Evolutionary conservation across 2,888 invertebrate genomes (phyloP).

Genomic region (Epinotia bilunana): DNA sequence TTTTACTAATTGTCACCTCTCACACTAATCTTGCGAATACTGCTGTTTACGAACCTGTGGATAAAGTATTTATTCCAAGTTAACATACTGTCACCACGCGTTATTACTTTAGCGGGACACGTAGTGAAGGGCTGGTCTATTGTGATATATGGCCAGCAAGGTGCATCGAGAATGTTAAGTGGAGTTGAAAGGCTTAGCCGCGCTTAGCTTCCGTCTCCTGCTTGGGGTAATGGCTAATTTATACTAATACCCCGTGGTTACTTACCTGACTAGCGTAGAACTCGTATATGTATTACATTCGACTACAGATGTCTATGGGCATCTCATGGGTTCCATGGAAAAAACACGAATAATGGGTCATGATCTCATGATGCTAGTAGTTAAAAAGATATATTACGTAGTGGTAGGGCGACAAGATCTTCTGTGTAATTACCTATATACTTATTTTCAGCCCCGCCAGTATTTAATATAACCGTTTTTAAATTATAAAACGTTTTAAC

Average conservation of each 20-base stretch:
- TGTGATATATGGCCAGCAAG: slow-evolving; percentile 76
- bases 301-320: background rate
- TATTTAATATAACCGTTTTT: background rate
- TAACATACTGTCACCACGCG: slow-evolving; percentile 23
- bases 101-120: slow-evolving; percentile 42
- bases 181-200: slow-evolving; percentile 73
- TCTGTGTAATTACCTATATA: background rate
- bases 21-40: too few species aligned
- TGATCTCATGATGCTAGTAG: background rate
- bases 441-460: background rate
- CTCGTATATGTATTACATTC: background rate
- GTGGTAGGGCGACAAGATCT: too few species aligned
- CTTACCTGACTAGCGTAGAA: slow-evolving; percentile 8
- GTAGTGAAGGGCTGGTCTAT: slow-evolving; percentile 60
- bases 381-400: too few species aligned
- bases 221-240: slow-evolving; percentile 24
- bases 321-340: background rate
- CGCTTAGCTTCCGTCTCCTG: slow-evolving; percentile 28
- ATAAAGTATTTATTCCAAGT: background rate
- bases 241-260: slow-evolving; percentile 14
- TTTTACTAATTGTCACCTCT: too few species aligned
- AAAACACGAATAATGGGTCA: background rate
- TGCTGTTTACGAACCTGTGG: background rate
- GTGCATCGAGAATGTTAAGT: slow-evolving; percentile 70
- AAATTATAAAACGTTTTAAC: background rate